Evolutionary conservation across 2,888 invertebrate species (phyloP).

Genomic region (Taphrorychus bicolor): DNA sequence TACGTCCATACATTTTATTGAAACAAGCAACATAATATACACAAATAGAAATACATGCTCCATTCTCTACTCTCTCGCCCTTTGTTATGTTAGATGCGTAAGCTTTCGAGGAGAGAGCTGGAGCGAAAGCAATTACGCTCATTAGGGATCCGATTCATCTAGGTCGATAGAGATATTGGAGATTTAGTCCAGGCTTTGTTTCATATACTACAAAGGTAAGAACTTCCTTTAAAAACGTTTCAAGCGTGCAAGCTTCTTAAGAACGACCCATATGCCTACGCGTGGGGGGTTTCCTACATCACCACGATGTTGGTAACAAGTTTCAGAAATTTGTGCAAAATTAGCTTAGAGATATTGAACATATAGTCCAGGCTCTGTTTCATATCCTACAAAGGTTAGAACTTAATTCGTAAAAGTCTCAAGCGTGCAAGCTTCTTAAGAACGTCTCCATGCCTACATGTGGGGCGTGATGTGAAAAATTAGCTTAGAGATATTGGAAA

Average conservation of each 20-base stretch:
- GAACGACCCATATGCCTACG: too few relatives aligned
- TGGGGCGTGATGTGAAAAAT: too few relatives aligned
- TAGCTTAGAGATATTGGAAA: too few relatives aligned
- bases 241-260: too few relatives aligned
- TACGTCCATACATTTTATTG: neutral
- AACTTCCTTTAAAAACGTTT: too few relatives aligned
- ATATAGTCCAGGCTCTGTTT: too few relatives aligned
- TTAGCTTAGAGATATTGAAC: slow-evolving; percentile 40
- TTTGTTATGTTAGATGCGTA: slow-evolving; percentile 13
- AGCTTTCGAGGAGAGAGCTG: slow-evolving; percentile 7
- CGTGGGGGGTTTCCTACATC: too few relatives aligned
- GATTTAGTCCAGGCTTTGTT: neutral
- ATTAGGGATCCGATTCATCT: slow-evolving; percentile 14
- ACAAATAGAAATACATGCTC: neutral
- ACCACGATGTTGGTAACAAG: too few relatives aligned
- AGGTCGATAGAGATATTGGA: slow-evolving; percentile 8
- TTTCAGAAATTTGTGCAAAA: slow-evolving; percentile 19
- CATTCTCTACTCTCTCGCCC: neutral
- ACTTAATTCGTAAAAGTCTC: too few relatives aligned
- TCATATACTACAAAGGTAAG: neutral
- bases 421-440: too few relatives aligned
- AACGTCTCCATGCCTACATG: too few relatives aligned
- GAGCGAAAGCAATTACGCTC: slow-evolving; percentile 13
- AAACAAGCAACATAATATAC: neutral
- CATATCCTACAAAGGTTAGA: too few relatives aligned